phyloP scores from a whole-genome alignment of 2,797 vertebrate species.

The Clarias pachynema region DNA sequence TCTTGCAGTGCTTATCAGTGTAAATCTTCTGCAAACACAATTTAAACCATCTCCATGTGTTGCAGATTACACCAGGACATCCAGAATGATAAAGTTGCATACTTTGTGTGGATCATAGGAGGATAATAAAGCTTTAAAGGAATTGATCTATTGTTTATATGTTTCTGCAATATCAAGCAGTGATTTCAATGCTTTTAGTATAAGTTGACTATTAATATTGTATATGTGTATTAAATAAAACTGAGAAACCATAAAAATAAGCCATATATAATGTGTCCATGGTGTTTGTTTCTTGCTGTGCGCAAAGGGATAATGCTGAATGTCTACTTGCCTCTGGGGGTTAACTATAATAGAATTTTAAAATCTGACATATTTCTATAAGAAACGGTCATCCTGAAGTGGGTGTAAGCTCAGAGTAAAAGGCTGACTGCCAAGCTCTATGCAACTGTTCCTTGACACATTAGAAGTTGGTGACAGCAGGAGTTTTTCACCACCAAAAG shows the following conservation, averaged over 20 bases:
- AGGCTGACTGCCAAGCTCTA: constrained; percentile 31
- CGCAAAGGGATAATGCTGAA: not conserved
- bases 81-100: not conserved
- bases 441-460: constrained; percentile 33
- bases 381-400: constrained; percentile 42
- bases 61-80: not conserved
- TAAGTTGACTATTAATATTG: not conserved
- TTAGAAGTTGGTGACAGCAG: constrained; percentile 39
- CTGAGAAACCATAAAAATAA: not conserved
- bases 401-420: constrained; percentile 9
- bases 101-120: not conserved
- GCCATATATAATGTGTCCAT: not conserved
- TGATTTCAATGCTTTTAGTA: not conserved
- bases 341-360: not conserved
- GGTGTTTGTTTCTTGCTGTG: not conserved
- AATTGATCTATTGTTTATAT: not conserved
- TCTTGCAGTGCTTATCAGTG: constrained; percentile 14
- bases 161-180: not conserved
- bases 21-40: constrained; percentile 24
- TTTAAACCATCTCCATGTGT: constrained; percentile 20
- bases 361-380: not conserved
- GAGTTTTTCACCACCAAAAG: constrained; percentile 34
- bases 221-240: not conserved
- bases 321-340: not conserved
- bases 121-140: not conserved